Base-by-base conservation (phyloP, 2,797 vertebrate genomes). In the Coccyzus lansbergi region DNA sequence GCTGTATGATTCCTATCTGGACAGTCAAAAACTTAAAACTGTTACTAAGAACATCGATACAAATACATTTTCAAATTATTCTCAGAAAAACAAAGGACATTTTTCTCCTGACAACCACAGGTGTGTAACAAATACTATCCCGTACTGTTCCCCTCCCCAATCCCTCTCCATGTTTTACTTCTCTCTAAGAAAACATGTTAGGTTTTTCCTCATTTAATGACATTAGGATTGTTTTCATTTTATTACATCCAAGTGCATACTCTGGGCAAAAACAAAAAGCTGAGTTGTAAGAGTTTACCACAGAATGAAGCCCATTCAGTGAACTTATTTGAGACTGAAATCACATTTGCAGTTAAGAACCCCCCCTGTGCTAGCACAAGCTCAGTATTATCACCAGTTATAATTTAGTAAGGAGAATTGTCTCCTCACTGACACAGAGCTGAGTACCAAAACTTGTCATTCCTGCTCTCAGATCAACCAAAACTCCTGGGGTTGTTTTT, bases 221-320 rank as follows among this genome's bases (percentile, higher is more conserved):
- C 79, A 92, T 74, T 86, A 90, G 67, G 53, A 81, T 81, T 93
- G 80, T 86, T 89, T 90, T 80, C 44, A 60, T n/a, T 93, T 76
- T 58, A 78, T 52, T 53, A 17, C 70, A 92, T 53, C 74, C 26
- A 52, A 87, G 65, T 31, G 92, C 84, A 74, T 65, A 74, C 87
- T 60, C 29, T 34, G 10, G 64, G 64, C 60, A 92, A 87, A 91
- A 91, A 70, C 8, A 7, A 86, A 87, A 11, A 34, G 40, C 36
- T 77, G 77, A 95, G 51, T 31, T 59, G 5, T n/a, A 88, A 62
- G 38, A 72, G 28, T 21, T 49, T 34, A 59, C 34, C 55, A 78
- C 22, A 64, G 15, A 85, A 80, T 17, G 49, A 63, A 87, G 60
- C 25, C 31, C 55, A 56, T 77, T 83, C 68, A 63, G 20, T 64